phyloP scores from a whole-genome alignment of 2,888 invertebrate genomes.

The Choreutis nemorana region DNA sequence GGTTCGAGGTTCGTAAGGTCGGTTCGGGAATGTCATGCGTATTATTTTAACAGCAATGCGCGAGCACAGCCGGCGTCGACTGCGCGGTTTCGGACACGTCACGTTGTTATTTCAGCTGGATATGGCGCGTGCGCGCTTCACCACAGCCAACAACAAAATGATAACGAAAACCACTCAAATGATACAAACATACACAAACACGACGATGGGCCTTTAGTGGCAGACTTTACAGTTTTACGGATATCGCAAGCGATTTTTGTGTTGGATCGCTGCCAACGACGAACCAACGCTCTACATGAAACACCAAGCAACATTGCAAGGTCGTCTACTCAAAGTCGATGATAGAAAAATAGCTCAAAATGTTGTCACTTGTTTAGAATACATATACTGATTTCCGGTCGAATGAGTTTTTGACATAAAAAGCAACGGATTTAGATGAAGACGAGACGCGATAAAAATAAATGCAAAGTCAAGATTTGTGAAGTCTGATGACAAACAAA shows the following conservation, averaged over 20 bases:
- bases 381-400: background rate
- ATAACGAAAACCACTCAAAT: constrained; percentile 50
- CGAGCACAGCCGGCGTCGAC: constrained; percentile 9
- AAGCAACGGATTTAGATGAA: background rate
- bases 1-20: constrained; percentile 11
- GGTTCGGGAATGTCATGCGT: constrained; percentile 4
- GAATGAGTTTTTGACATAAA: background rate
- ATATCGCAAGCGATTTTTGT: constrained; percentile 24
- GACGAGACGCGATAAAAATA: too few relatives aligned
- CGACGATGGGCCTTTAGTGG: constrained; percentile 3
- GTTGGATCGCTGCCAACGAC: constrained; percentile 38
- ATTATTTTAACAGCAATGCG: background rate
- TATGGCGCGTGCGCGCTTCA: constrained; percentile 32
- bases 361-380: background rate
- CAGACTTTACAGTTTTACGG: background rate
- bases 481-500: constrained; percentile 9
- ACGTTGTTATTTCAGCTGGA: constrained; percentile 27
- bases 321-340: constrained; percentile 16
- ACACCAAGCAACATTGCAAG: constrained; percentile 32
- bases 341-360: constrained; percentile 1
- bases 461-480: constrained; percentile 18
- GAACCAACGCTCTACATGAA: constrained; percentile 26
- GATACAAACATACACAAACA: constrained; percentile 18
- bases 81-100: too few relatives aligned
- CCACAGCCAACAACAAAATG: constrained; percentile 38